Evolutionary conservation across 2,797 vertebrate genomes (phyloP).

Genomic region (Leptodactylus fallax): DNA sequence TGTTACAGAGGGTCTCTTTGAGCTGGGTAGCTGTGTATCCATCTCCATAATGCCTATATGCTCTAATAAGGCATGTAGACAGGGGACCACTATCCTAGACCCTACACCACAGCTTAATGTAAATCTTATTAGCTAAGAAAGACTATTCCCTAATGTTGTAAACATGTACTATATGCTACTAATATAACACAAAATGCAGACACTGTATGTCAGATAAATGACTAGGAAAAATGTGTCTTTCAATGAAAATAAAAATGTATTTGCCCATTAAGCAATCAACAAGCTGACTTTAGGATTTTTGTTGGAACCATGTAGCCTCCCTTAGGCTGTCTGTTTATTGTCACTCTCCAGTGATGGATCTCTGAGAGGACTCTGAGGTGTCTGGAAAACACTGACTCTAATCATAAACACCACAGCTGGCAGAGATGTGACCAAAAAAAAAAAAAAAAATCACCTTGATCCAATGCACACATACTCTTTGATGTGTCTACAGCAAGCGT

Average conservation of each 20-base stretch:
- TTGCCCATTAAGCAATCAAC: conserved; percentile 16
- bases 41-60: too few relatives aligned
- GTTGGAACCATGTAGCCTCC: conserved; percentile 73
- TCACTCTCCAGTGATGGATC: conserved; percentile 83
- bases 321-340: conserved; percentile 81
- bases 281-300: conserved; percentile 35
- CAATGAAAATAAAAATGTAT: conserved; percentile 7
- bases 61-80: too few relatives aligned
- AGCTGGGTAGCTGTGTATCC: too few relatives aligned
- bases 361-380: conserved; percentile 81
- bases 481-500: conserved; percentile 91
- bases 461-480: conserved; percentile 92
- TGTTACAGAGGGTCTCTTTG: too few relatives aligned
- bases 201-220: neutral
- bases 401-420: conserved; percentile 86
- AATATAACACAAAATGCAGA: too few relatives aligned
- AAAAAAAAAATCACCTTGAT: conserved; percentile 92
- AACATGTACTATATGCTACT: too few relatives aligned
- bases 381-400: conserved; percentile 83
- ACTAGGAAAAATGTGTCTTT: neutral
- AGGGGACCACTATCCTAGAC: too few relatives aligned
- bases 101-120: too few relatives aligned
- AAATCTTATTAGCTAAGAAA: too few relatives aligned
- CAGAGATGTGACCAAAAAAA: conserved; percentile 77
- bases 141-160: too few relatives aligned